A percentile compares a stretch with the other conserved stretches of the same genome.
Evolutionary conservation across 2,113 vertebrate species (phyloP).

Genomic region (Megaceryle maxima): DNA sequence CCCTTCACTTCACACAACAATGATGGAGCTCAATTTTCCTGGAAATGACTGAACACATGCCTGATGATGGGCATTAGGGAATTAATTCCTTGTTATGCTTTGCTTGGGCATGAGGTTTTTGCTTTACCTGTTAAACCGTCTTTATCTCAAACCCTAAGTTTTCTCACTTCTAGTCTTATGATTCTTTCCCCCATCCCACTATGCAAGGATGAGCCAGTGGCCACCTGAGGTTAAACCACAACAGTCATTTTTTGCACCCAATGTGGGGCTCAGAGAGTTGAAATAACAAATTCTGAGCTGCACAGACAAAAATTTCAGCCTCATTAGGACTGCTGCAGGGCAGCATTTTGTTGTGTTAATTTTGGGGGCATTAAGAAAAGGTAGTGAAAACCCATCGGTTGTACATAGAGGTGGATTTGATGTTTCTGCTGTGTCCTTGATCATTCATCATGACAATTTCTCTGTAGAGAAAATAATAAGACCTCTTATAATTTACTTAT

Average conservation of each 20-base stretch:
- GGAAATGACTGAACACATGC: not conserved
- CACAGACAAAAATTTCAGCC: not conserved
- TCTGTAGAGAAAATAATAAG: not conserved
- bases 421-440: not conserved
- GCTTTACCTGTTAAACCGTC: not conserved
- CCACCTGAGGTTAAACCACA: not conserved
- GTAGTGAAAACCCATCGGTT: not conserved
- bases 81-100: not conserved
- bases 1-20: no score
- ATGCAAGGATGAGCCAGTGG: not conserved
- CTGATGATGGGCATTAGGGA: not conserved
- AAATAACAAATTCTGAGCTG: not conserved
- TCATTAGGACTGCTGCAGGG: not conserved
- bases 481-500: not conserved
- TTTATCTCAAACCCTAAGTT: not conserved
- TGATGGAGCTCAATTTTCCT: not conserved
- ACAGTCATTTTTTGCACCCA: not conserved
- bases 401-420: not conserved
- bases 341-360: not conserved
- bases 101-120: not conserved
- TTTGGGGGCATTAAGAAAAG: accelerated
- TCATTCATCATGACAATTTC: not conserved
- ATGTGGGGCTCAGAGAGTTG: not conserved
- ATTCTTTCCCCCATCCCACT: not conserved
- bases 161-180: not conserved